Conservation (phyloP, 2,113 vertebrate species). For the Trematocara nigrifrons region DNA sequence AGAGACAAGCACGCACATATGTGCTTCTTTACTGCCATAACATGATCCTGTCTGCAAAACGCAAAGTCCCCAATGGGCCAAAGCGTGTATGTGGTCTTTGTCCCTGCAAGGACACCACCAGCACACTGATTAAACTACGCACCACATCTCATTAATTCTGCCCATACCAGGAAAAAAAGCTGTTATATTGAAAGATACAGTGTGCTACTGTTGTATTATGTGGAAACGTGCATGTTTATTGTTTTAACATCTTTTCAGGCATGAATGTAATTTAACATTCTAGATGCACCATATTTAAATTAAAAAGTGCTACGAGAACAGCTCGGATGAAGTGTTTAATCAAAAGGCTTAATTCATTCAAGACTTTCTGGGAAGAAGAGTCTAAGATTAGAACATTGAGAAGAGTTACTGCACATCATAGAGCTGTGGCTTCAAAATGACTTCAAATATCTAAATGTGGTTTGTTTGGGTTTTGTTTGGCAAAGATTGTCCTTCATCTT, state of each 20-base stretch:
- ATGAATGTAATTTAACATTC: background rate
- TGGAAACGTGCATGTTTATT: background rate
- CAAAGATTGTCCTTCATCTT: background rate
- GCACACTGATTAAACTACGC: background rate
- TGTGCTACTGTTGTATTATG: background rate
- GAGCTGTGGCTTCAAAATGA: background rate
- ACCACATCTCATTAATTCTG: background rate
- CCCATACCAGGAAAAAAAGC: background rate
- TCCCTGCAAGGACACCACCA: background rate
- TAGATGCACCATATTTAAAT: background rate
- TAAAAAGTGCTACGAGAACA: background rate
- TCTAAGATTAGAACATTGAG: background rate
- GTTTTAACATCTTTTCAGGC: background rate
- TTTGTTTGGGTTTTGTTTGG: background rate
- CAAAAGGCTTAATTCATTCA: background rate
- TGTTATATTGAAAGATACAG: background rate
- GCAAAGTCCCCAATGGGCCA: background rate
- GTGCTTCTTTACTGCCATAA: background rate
- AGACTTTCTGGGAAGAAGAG: background rate
- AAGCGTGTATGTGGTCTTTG: background rate
- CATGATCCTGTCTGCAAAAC: background rate
- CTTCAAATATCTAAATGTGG: background rate
- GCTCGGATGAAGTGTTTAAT: conserved; percentile 9
- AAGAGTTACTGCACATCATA: background rate
- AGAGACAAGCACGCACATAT: background rate